Base-by-base conservation (phyloP, 2,888 invertebrate genomes). In the Auanema freiburgensis region DNA sequence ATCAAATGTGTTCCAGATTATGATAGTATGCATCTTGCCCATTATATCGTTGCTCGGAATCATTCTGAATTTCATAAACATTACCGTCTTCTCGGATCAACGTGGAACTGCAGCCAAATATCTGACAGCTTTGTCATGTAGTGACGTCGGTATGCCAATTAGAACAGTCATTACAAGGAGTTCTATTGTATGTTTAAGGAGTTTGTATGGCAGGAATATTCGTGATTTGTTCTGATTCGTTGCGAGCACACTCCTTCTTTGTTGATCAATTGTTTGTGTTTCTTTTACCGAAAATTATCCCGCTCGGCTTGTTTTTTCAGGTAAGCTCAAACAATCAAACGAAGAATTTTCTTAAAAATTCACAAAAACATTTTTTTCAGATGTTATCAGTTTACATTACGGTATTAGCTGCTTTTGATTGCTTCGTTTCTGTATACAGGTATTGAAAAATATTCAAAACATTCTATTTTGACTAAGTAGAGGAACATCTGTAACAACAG, bases 361-460 rank as follows among this genome's bases (percentile, higher is more conserved):
- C n/a, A 33, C 33, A 33, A 33, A 21, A 43, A 42, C n/a, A n/a
- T 43, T 16, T 18, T 42, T 65, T 72, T 59, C 71, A 79, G 72
- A 79, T 77, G 79, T 61, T 76, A 16, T 74, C 74, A 40, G 78
- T 79, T 14, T 79, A 79, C 59, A 76, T 79, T 57, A 79, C 79
- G 16, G 79, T 79, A 2, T 61, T 78, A 4, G 79, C 79, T 0
- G 79, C 79, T 1, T 70, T 79, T 24, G 79, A 79, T 63, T 79
- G 79, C 46, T 79, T 71, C 61, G 70, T 73, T 11, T 71, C 74
- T 4, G 77, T 79, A 24, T 69, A 65, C 55, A 59, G 71, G 77
- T 78, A 14, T 21, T 21, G 8, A 33, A 33, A 33, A 5, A 52
- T 52, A 8, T 23, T 21, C 8, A 24, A 52, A 18, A 4, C 10